Evolutionary conservation across 2,113 vertebrate genomes (phyloP).

Genomic region (Pogonocichla stellata): DNA sequence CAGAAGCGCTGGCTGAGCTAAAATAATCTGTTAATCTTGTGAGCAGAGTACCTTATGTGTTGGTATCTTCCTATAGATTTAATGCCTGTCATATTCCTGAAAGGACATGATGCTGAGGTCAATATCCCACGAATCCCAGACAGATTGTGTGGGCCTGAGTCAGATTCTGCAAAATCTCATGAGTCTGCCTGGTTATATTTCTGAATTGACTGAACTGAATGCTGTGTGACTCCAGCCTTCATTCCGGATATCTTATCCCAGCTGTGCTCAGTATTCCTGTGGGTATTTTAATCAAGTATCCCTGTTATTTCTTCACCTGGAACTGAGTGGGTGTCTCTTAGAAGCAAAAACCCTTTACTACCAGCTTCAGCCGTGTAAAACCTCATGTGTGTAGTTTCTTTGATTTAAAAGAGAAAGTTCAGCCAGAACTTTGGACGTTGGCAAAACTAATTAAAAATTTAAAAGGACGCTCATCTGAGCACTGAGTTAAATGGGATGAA

Average conservation of each 20-base stretch:
- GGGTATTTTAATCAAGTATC: not conserved
- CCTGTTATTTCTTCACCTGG: not conserved
- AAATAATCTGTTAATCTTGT: not conserved
- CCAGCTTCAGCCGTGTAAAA: not conserved
- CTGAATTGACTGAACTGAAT: not conserved
- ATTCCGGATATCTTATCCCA: not conserved
- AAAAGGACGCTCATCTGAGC: not conserved
- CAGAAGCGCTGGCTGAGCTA: not conserved
- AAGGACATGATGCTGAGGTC: fast-evolving
- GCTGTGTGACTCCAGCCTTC: not conserved
- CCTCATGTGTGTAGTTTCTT: not conserved
- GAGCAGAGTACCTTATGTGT: not conserved
- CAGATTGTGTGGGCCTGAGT: not conserved
- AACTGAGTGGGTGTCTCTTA: not conserved
- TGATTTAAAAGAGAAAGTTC: not conserved
- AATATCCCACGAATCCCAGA: not conserved
- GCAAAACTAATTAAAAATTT: not conserved
- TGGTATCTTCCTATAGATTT: not conserved
- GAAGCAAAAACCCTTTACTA: fast-evolving
- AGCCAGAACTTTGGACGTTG: not conserved
- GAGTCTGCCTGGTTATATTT: not conserved
- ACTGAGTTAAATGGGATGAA: not conserved
- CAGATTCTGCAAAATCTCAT: not conserved
- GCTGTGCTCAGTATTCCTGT: fast-evolving
- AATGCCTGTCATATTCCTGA: not conserved